Evolutionary conservation across 2,113 vertebrate genomes (phyloP), one percentile per base, ranked within the genome.

Genomic region (Colinus virginianus): DNA sequence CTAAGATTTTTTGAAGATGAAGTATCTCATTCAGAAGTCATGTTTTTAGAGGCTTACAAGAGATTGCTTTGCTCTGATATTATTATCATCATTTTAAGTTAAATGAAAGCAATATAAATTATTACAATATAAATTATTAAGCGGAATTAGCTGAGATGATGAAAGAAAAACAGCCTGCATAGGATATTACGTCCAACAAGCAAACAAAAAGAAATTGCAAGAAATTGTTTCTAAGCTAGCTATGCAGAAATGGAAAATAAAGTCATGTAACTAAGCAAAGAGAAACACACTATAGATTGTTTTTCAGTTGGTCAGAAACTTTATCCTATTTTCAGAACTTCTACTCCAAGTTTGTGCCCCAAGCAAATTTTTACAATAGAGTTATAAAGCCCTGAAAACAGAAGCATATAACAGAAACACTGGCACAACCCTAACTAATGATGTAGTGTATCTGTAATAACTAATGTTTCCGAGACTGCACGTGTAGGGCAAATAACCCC

Each of bases 351-450:
- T 93, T 92, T 88, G 80, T 96, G 91, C 97, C 96, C 22, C 72
- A 64, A 96, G 95, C 96, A 94, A 94, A 95, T 93, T 96, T 96
- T 97, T 96, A 96, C 90, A 96, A 87, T 90, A 90, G 69, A 93
- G 95, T 96, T 97, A 97, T 96, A 97, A 98, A 96, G 63, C 71
- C 87, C 71, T 61, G 87, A 96, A 97, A 96, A 93, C 90, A 92
- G 94, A 97, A 76, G 80, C 96, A 97, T 97, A 90, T 95, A 95
- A 97, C 92, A 93, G 95, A 97, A 97, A 97, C 93, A 95, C 78
- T 96, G 87, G 96, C 94, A 97, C 79, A 92, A 64, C 49, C 45
- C 78, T 94, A 90, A 84, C 84, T 93, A 87, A 94, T 71, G 51
- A 43, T 95, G 55, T 79, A 78, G 59, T 93, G 84, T 28, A 56